Evolutionary conservation across 2,113 vertebrate species (phyloP), one percentile per base, ranked within the genome.

Genomic region (Coryphaenoides rupestris): DNA sequence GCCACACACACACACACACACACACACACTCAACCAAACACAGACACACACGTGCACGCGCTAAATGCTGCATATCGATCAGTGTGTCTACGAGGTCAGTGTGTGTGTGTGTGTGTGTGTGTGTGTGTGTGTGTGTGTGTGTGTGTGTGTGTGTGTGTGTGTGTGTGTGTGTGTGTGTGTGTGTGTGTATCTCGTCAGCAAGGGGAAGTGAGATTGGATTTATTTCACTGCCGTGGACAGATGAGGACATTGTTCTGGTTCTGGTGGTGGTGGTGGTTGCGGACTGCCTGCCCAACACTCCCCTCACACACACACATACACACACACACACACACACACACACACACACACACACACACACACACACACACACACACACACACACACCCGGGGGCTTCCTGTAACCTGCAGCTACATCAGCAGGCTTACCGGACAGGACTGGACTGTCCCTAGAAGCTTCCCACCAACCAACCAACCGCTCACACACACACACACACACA

Each of bases 381-480:
- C n/a, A 40, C 33, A 9, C 33, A 2, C 33, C 33, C 33, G 69
- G 64, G 6, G 14, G 50, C 23, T 68, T 24, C 17, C 26, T 52
- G 53, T 46, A 50, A 81, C 53, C 66, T 21, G 23, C 60, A 58
- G 65, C 69, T 7, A 9, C 19, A 21, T 12, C 55, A 54, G 63
- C 58, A 26, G 56, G 28, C 62, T 73, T 79, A 78, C 73, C 69
- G 76, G 70, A 56, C 21, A 53, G 72, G 78, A 78, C 73, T 69
- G 76, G 70, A 56, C 21, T 55, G 72, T 62, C 59, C 52, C 72
- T 75, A 65, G 70, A 87, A 22, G 57, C 59, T 46, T 61, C 60
- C 57, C 62, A n/a, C n/a, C n/a, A n/a, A n/a, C n/a, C n/a, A n/a
- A n/a, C 58, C 66, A 58, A 68, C 66, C 72, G 62, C 78, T 66